phyloP scores from a whole-genome alignment of 2,888 invertebrate species.

The Neoitamus cyanurus region DNA sequence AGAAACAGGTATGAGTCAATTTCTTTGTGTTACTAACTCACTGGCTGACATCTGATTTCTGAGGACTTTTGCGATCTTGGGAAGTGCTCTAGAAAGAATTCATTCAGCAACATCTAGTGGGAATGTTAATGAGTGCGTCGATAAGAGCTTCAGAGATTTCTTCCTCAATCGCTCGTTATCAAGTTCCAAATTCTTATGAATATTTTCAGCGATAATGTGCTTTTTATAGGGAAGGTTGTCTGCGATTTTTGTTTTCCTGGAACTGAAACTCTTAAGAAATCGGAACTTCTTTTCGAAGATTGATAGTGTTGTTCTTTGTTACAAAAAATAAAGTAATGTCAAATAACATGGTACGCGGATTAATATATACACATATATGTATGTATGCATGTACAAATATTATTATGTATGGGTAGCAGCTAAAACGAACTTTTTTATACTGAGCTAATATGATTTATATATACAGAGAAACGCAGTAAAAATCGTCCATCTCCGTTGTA shows the following conservation, averaged over 20 bases:
- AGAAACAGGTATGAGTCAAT: background rate
- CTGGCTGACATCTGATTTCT: background rate
- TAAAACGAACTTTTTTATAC: too few species aligned
- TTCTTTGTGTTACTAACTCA: background rate
- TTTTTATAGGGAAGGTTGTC: background rate
- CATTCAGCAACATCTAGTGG: background rate
- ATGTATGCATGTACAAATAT: too few species aligned
- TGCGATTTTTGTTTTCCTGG: background rate
- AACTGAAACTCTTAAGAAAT: too few species aligned
- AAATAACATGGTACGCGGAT: too few species aligned
- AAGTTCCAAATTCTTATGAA: background rate
- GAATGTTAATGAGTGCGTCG: background rate
- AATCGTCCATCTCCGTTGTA: too few species aligned
- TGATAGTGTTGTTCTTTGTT: too few species aligned
- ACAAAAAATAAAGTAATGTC: too few species aligned
- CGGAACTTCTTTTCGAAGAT: too few species aligned
- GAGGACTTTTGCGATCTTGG: background rate
- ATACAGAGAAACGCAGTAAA: too few species aligned
- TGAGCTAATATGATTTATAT: too few species aligned
- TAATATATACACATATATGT: too few species aligned
- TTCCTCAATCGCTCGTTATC: background rate
- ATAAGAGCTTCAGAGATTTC: background rate
- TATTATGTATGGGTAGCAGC: too few species aligned
- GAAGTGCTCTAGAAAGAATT: background rate
- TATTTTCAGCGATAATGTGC: background rate